Evolutionary conservation across 2,888 invertebrate genomes (phyloP).

Genomic region (Phalera bucephala): DNA sequence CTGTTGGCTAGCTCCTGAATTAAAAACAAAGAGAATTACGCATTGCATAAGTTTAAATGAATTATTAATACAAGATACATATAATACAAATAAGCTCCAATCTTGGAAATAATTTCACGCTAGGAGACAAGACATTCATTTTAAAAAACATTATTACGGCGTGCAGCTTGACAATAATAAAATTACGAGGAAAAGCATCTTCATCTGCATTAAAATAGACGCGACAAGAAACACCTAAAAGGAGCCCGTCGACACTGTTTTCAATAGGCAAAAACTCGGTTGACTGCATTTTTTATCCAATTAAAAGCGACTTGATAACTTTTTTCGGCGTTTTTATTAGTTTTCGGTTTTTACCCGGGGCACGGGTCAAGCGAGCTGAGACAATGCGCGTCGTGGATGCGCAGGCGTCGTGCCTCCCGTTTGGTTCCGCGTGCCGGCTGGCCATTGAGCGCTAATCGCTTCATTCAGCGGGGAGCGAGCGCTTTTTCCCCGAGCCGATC

Average conservation of each 20-base stretch:
- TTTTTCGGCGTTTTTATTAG: constrained; percentile 62
- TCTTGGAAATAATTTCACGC: too few relatives aligned
- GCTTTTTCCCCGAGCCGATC: constrained; percentile 73
- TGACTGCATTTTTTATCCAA: constrained; percentile 64
- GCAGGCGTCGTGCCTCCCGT: constrained; percentile 62
- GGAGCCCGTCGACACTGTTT: constrained; percentile 37
- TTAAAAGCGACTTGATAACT: constrained; percentile 60
- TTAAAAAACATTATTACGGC: constrained; percentile 17
- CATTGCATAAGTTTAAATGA: too few relatives aligned
- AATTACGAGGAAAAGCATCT: constrained; percentile 31
- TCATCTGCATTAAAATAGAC: constrained; percentile 40
- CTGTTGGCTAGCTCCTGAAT: too few relatives aligned
- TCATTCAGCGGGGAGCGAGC: constrained; percentile 71
- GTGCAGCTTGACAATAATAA: constrained; percentile 31
- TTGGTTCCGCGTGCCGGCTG: constrained; percentile 76
- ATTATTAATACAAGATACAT: too few relatives aligned
- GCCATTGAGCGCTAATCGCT: constrained; percentile 80
- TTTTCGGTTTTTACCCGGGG: constrained; percentile 67
- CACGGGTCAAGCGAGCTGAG: constrained; percentile 80
- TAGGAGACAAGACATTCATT: too few relatives aligned
- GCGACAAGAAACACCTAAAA: constrained; percentile 33
- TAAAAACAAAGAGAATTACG: too few relatives aligned
- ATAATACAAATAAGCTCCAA: too few relatives aligned
- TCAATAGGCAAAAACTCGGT: constrained; percentile 49
- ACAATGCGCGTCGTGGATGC: constrained; percentile 67